Base-by-base conservation (phyloP, 2,888 invertebrate genomes). In the Cryptus armator region DNA sequence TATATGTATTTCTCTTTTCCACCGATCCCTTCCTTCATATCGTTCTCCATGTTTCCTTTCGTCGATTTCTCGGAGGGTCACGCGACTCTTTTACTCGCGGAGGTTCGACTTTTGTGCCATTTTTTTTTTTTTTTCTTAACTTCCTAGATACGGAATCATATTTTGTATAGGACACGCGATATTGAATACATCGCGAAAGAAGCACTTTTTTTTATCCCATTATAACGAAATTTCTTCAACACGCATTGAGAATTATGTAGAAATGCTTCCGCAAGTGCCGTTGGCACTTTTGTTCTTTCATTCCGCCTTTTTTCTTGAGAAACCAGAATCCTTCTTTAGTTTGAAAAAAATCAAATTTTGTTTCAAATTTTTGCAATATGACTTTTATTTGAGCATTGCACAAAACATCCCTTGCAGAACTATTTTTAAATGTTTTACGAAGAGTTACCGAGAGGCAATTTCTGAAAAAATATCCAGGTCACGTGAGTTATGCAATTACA, bases 11-110 rank as follows among this genome's bases (percentile, higher is more conserved):
- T 74, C 32, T 37, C 37, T 72, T 44, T 6, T 59, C 32, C 44
- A 37, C 68, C 78, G n/a, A 19, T 46, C 37, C 19, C 51, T 32
- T 6, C 10, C 37, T 16, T 14, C n/a, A 3, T 19, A 3, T 19
- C 67, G 19, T 53, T 53, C 16, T 14, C 24, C 24, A 5, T 59
- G 70, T 74, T 71, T 62, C 53, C 43, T 46, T 70, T 56, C 53
- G 68, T 70, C 79, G 48, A 83, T 79, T 74, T 78, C 64, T 16
- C 79, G 12, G 66, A 75, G 83, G 77, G 37, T 66, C 67, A n/a
- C 19, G 46, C 67, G 19, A 70, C 76, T 77, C 81, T 29, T 82
- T 76, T 81, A 56, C 24, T 72, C 51, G 53, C 44, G 56, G 56
- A 24, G 64, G 56, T 64, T 66, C 79, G 72, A 83, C 72, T 76